Conservation (phyloP, 2,888 invertebrate genomes). For the Tetrapedia diversipes region DNA sequence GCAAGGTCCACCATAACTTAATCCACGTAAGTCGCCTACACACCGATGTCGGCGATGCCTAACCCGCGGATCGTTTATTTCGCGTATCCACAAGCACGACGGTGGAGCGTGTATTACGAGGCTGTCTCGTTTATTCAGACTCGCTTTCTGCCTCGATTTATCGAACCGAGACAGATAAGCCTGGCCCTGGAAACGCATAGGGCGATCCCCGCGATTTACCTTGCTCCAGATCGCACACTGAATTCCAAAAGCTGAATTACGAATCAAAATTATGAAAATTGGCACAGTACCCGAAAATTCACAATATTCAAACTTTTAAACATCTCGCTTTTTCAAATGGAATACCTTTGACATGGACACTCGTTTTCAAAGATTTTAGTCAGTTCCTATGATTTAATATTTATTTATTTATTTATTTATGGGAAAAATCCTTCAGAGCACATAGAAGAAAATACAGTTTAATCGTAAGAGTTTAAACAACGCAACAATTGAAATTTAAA, state of each 20-base stretch:
- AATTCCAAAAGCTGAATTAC: background rate
- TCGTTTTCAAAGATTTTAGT: no score
- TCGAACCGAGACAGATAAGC: constrained; percentile 58
- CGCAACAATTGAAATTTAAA: no score
- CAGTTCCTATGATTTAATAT: no score
- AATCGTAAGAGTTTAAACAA: no score
- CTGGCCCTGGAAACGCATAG: constrained; percentile 50
- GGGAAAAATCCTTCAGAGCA: no score
- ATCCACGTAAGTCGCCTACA: constrained; percentile 72
- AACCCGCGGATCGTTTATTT: constrained; percentile 69
- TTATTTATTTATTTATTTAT: no score
- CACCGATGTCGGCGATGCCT: constrained; percentile 59
- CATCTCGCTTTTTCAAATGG: no score
- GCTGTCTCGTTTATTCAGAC: constrained; percentile 66
- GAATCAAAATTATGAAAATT: no score
- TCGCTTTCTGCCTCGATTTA: constrained; percentile 62
- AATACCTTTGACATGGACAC: no score
- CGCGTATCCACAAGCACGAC: constrained; percentile 62
- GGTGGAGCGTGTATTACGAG: constrained; percentile 59
- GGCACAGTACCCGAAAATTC: no score
- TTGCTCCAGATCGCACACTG: constrained; percentile 27
- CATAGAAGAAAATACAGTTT: no score
- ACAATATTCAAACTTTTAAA: no score
- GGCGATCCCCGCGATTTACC: constrained; percentile 44
- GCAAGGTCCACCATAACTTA: constrained; percentile 73